Evolutionary conservation across 2,113 vertebrate species (phyloP).

Genomic region (Motacilla tschutschensis): DNA sequence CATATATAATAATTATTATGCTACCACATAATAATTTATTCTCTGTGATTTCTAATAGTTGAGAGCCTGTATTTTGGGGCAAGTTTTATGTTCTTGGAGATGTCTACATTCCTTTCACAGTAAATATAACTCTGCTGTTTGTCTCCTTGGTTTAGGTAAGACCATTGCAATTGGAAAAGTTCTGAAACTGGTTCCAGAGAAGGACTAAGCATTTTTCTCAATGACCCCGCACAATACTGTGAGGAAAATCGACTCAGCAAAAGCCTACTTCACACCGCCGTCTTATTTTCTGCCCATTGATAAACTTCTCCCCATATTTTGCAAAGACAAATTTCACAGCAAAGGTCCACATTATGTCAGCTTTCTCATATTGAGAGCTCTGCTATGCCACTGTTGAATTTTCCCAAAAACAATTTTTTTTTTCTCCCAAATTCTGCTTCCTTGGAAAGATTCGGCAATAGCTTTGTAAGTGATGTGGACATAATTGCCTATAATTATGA

Average conservation of each 20-base stretch:
- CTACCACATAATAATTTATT: background rate
- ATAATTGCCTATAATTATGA: conserved; percentile 85
- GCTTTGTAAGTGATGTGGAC: conserved; percentile 90
- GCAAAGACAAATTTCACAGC: conserved; percentile 79
- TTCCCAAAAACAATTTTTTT: conserved; percentile 55
- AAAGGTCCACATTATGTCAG: conserved; percentile 95
- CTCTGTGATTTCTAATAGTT: background rate
- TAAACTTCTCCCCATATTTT: conserved; percentile 79
- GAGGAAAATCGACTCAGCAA: conserved; percentile 85
- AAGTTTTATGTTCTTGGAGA: background rate
- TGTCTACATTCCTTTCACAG: background rate
- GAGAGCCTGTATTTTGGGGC: background rate
- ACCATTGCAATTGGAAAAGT: conserved; percentile 99
- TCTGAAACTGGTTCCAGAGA: conserved; percentile 98
- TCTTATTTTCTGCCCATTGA: conserved; percentile 86
- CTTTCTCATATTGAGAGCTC: conserved; percentile 99
- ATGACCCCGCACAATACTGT: conserved; percentile 83
- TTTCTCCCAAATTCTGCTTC: conserved; percentile 75
- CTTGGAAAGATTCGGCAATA: conserved; percentile 87
- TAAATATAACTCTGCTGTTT: conserved; percentile 9
- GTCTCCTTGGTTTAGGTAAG: conserved; percentile 82
- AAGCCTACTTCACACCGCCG: conserved; percentile 86
- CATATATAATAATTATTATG: background rate
- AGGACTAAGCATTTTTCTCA: conserved; percentile 88
- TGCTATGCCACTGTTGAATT: conserved; percentile 96